Conservation (phyloP, 1,140 invertebrate genomes). For the Limonius californicus region DNA sequence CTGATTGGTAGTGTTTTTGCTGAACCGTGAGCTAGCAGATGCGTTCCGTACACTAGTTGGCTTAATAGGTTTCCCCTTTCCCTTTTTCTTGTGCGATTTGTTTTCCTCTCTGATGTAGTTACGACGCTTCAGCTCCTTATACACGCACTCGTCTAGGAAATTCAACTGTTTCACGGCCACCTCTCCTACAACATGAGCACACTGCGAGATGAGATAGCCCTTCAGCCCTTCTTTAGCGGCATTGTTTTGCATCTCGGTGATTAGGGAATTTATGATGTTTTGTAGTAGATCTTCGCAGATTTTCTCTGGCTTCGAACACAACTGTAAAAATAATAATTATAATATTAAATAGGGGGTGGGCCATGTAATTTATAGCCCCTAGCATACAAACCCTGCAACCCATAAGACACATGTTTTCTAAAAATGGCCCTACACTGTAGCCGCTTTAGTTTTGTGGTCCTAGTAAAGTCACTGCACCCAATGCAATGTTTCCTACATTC, state of each 20-base stretch:
- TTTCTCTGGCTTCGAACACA: slow-evolving; percentile 38
- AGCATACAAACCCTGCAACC: too few relatives aligned
- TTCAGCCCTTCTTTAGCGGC: slow-evolving; percentile 2
- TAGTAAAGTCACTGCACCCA: too few relatives aligned
- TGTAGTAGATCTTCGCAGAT: slow-evolving; percentile 32
- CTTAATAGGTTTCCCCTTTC: slow-evolving; percentile 1
- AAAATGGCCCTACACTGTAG: too few relatives aligned
- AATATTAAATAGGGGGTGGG: too few relatives aligned
- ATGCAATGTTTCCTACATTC: too few relatives aligned
- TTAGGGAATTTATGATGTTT: slow-evolving; percentile 20
- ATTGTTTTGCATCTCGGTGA: neutral
- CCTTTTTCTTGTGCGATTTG: slow-evolving; percentile 19
- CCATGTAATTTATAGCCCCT: too few relatives aligned
- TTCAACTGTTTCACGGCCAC: slow-evolving; percentile 35
- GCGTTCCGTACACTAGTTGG: neutral
- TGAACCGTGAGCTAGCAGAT: neutral
- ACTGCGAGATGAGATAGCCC: slow-evolving; percentile 27
- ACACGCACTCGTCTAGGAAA: slow-evolving; percentile 40
- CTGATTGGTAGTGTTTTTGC: neutral
- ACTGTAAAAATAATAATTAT: slow-evolving; percentile 29
- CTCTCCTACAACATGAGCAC: slow-evolving; percentile 35
- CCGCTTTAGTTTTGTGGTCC: too few relatives aligned
- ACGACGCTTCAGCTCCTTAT: slow-evolving; percentile 41
- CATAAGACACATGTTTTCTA: too few relatives aligned
- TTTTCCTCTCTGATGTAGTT: slow-evolving; percentile 29